These are phyloP conservation scores for Macrophya annulata DNA, from an alignment of 2,888 invertebrate species.

Conservation along the genomic window DNA sequence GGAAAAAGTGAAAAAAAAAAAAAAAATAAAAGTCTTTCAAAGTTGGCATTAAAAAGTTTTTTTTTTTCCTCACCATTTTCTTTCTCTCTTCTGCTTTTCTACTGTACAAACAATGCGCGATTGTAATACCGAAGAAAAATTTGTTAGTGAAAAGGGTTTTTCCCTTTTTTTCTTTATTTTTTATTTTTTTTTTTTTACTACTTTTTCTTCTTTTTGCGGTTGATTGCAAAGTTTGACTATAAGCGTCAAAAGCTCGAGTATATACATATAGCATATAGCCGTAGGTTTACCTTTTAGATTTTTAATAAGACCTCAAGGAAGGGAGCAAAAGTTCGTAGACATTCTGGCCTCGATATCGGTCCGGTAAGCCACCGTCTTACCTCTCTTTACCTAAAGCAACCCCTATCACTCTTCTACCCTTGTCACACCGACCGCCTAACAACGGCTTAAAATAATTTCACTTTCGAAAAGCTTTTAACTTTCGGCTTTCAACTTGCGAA, in stretches of 20 bases:
- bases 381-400: slow-evolving; percentile 36
- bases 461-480: slow-evolving; percentile 40
- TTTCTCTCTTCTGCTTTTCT: not conserved
- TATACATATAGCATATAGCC: no score
- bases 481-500: slow-evolving; percentile 23
- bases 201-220: not conserved
- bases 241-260: not conserved
- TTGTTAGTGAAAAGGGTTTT: not conserved
- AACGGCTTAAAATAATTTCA: slow-evolving; percentile 47
- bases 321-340: slow-evolving; percentile 1
- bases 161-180: not conserved
- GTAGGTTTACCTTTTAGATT: slow-evolving; percentile 26
- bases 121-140: not conserved
- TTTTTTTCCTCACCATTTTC: not conserved
- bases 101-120: not conserved
- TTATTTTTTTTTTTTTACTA: not conserved
- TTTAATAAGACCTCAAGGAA: not conserved
- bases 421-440: slow-evolving; percentile 45
- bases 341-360: slow-evolving; percentile 18
- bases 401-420: slow-evolving; percentile 46
- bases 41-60: not conserved
- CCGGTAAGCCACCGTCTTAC: slow-evolving; percentile 17
- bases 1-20: not conserved
- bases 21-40: not conserved
- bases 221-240: slow-evolving; percentile 44